Evolutionary conservation across 1,140 invertebrate species (phyloP).

Genomic region (Apocrypta bakeri): DNA sequence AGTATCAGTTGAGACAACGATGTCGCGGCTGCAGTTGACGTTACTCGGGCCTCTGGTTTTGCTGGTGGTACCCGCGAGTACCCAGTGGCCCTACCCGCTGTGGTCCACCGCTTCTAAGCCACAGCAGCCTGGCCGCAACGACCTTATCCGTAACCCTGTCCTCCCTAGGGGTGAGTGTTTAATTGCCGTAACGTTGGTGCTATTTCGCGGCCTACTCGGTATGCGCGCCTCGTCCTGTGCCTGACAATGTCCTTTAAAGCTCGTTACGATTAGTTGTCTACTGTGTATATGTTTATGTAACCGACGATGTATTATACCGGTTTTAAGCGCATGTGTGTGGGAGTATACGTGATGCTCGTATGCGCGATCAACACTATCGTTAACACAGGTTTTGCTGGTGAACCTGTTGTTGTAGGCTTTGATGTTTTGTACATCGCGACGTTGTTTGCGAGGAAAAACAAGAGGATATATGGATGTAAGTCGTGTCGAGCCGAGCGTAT

Average conservation of each 20-base stretch:
- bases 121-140: neutral
- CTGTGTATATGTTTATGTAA: too few relatives aligned
- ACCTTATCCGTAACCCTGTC: neutral
- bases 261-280: too few relatives aligned
- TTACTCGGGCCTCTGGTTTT: neutral
- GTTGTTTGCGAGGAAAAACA: too few relatives aligned
- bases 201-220: neutral
- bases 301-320: too few relatives aligned
- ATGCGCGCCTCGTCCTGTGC: neutral
- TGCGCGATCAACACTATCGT: too few relatives aligned
- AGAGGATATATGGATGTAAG: too few relatives aligned
- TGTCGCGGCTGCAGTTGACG: neutral
- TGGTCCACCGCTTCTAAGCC: slow-evolving; percentile 9
- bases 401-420: too few relatives aligned
- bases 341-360: too few relatives aligned
- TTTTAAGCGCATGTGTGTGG: too few relatives aligned
- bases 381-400: too few relatives aligned
- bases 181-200: neutral
- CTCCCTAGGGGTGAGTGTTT: slow-evolving; percentile 37
- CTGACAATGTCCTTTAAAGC: neutral
- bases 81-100: slow-evolving; percentile 27
- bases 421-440: too few relatives aligned
- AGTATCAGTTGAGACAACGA: neutral
- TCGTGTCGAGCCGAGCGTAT: too few relatives aligned
- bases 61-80: slow-evolving; percentile 8